Conservation (phyloP, 2,113 vertebrate genomes). For the Rhadina sibilatrix region DNA sequence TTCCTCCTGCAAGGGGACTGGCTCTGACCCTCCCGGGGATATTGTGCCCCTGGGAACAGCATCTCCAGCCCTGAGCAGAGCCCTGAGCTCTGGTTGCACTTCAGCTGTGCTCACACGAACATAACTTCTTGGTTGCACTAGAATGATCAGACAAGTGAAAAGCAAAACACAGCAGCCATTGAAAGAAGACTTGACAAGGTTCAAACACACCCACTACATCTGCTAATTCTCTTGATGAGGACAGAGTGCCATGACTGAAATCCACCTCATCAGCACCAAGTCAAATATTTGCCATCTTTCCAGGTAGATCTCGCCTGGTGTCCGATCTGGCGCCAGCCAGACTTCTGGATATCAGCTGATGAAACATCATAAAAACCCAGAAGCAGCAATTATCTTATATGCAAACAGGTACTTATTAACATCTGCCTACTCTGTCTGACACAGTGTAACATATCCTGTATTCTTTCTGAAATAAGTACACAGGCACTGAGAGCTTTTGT, state of each 20-base stretch:
- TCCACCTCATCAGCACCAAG: background rate
- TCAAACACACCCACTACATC: background rate
- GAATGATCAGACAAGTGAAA: background rate
- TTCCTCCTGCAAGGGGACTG: accelerated
- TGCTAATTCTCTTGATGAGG: background rate
- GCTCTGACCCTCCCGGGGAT: accelerated
- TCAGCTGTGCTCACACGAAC: accelerated
- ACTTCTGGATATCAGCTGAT: background rate
- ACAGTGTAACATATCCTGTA: background rate
- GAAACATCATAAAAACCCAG: constrained; percentile 1
- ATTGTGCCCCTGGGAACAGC: background rate
- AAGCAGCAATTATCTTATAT: background rate
- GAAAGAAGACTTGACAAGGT: background rate
- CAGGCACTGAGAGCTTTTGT: background rate
- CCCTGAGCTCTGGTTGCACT: background rate
- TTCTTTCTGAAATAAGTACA: background rate
- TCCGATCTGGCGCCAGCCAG: background rate
- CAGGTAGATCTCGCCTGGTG: background rate
- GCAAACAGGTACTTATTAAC: background rate
- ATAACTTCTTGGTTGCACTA: background rate
- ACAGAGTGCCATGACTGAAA: background rate
- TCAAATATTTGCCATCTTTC: constrained; percentile 42
- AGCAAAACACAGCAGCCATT: background rate
- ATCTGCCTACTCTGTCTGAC: background rate
- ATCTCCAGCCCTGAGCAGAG: background rate